Evolutionary conservation across 2,797 vertebrate genomes (phyloP).

Genomic region (Catharus ustulatus): DNA sequence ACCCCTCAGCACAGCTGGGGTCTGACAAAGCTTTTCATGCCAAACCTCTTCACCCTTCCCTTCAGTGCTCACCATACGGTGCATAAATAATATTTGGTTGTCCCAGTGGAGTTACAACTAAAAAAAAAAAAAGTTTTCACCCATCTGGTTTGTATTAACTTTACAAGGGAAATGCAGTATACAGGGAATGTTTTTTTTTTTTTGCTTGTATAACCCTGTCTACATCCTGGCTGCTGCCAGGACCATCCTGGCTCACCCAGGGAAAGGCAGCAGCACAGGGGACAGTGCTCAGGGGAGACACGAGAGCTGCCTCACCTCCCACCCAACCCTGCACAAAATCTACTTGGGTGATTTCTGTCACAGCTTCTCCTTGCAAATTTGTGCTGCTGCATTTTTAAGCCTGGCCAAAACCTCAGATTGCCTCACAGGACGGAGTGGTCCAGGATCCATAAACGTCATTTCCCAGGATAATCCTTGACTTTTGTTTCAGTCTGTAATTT

Average conservation of each 20-base stretch:
- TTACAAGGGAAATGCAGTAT: conserved; percentile 6
- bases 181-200: background rate
- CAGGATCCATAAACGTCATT: conserved; percentile 30
- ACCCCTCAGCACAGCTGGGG: background rate
- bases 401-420: conserved; percentile 42
- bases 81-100: background rate
- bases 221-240: background rate
- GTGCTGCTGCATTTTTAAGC: background rate
- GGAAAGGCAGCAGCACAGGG: background rate
- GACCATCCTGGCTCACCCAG: background rate
- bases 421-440: conserved; percentile 14
- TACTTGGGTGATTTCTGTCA: background rate
- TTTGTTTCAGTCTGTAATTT: conserved; percentile 56
- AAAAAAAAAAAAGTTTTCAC: background rate
- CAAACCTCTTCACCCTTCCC: background rate
- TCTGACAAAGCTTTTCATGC: background rate
- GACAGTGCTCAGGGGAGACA: background rate
- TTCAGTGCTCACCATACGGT: background rate
- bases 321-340: background rate
- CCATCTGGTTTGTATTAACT: conserved; percentile 38
- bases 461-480: conserved; percentile 52
- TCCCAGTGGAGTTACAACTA: background rate
- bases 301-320: background rate
- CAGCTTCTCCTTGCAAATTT: background rate
- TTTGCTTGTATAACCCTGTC: background rate